Percentiles rank a stretch among this genome's conserved stretches.
Conservation (phyloP, 2,797 vertebrate genomes). For the Muscicapa comitata region DNA sequence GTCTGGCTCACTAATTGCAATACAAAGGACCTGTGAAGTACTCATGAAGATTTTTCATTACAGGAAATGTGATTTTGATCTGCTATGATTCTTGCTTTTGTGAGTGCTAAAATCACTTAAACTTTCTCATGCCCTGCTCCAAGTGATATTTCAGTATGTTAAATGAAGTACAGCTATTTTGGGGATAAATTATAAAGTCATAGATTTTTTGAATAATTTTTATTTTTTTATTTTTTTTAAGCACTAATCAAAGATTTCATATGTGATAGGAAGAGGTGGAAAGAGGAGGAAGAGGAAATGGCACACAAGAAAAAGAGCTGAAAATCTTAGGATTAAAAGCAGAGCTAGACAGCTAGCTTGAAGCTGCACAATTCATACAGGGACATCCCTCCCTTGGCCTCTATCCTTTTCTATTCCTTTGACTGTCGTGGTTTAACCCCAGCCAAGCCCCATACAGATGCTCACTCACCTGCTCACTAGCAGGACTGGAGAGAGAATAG, state of each 20-base stretch:
- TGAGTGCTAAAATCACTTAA: background rate
- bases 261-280: background rate
- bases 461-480: background rate
- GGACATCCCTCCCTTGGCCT: background rate
- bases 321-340: background rate
- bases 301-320: background rate
- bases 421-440: background rate
- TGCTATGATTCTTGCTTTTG: background rate
- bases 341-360: background rate
- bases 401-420: background rate
- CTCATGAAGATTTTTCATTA: background rate
- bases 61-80: background rate
- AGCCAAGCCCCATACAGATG: background rate
- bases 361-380: background rate
- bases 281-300: background rate
- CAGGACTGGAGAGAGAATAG: rapidly evolving
- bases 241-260: background rate
- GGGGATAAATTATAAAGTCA: background rate
- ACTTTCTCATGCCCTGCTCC: background rate
- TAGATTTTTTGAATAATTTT: background rate
- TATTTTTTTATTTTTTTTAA: background rate
- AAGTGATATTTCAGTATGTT: background rate
- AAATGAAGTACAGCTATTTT: background rate
- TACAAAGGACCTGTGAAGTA: background rate
- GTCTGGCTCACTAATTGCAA: background rate